Conservation (phyloP, 2,797 vertebrate species). For the Sarcoramphus papa region DNA sequence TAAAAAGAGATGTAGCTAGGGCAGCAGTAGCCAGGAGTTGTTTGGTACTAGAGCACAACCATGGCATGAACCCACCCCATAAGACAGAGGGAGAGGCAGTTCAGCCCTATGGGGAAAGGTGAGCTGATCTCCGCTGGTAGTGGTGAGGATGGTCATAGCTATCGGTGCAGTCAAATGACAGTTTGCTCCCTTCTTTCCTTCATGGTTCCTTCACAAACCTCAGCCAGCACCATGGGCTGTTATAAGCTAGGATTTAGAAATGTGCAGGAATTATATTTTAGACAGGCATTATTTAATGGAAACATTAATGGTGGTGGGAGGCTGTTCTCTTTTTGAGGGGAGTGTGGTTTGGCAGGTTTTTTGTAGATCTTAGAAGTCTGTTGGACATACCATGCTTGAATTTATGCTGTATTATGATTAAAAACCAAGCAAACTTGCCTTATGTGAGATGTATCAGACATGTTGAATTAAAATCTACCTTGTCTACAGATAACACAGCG, state of each 20-base stretch:
- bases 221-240: neutral
- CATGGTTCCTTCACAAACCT: neutral
- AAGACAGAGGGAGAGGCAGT: neutral
- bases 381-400: neutral
- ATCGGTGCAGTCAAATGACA: neutral
- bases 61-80: neutral
- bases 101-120: neutral
- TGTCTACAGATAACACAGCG: neutral
- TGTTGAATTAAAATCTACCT: neutral
- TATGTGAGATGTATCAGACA: neutral
- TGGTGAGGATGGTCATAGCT: neutral
- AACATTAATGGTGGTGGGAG: neutral
- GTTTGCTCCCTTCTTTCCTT: neutral
- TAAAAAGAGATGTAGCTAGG: neutral
- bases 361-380: neutral
- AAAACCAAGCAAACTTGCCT: neutral
- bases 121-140: neutral
- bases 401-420: neutral
- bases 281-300: neutral
- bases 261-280: neutral
- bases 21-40: neutral
- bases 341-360: rapidly evolving
- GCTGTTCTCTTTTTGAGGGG: neutral
- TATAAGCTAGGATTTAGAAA: neutral
- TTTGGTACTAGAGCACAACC: neutral